Base-by-base conservation (phyloP, 1,140 invertebrate genomes). In the Phthorimaea operculella region DNA sequence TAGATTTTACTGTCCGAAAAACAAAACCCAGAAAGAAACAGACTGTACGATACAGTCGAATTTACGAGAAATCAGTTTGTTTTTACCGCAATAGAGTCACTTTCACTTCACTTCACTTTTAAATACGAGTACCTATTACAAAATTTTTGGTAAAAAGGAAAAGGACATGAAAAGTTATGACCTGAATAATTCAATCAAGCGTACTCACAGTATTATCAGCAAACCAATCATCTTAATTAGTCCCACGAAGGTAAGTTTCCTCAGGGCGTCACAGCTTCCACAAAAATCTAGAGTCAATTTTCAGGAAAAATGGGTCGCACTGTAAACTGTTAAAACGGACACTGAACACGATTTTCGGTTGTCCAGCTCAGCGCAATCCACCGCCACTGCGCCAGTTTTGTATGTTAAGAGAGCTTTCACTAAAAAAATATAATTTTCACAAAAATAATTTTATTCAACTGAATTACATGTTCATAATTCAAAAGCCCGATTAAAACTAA, bases 161-260 rank as follows among this genome's bases (percentile, higher is more conserved):
- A 42, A 14, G 39, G 21, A 28, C 21, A 28, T 28, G 21, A 42
- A 42, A 42, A 42, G 39, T 42, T 42, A 14, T 42, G 39, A 42
- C 11, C 39, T 42, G 11, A n/a, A 42, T 14, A 42, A 42, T n/a
- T 42, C 8, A 28, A 28, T 28, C 8, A 42, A 42, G 39, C 39
- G 39, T 42, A 42, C 39, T 42, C 39, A 42, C 39, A 42, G 39
- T 42, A 42, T 42, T 42, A 42, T 42, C 39, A 42, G 39, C 39
- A 42, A 42, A 42, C 11, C 39, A 42, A 42, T 42, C 39, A 42
- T 42, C 39, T 42, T 42, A 42, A 42, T 4, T 42, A 42, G 39
- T 42, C 39, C 39, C 39, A 42, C 14, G 39, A 14, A 42, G 39
- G 39, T 14, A 14, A 14, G 11, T 11, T 42, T 11, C 11, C 39